Evolutionary conservation across 2,888 invertebrate genomes (phyloP), one percentile per base, ranked within the genome.

Genomic region (Trypoxylon attenuatum): DNA sequence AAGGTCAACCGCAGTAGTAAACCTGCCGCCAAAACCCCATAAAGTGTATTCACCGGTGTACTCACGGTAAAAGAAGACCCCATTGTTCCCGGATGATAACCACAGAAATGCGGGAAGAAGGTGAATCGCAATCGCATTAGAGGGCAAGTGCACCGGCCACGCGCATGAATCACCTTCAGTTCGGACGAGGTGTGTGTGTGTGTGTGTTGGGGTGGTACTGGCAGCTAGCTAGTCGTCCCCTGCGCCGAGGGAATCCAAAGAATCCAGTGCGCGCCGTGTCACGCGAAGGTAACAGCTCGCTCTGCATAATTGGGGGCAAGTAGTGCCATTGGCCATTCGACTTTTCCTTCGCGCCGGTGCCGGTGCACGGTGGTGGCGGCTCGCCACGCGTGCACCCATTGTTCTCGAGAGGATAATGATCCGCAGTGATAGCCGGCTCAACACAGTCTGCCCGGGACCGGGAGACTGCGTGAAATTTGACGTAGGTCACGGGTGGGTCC

Each of bases 401-500:
- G 66, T 64, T 67, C 64, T 18, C 25, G n/a, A n/a, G 13, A 23
- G 52, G 16, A 57, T 58, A 64, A 72, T 58, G 71, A 71, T 64
- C 41, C 33, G 33, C 18, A 41, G 62, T 29, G 49, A 68, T 61
- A 70, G 58, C 57, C 64, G 39, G 53, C 53, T 50, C 61, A 76
- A 65, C 56, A 60, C 47, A 25, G 53, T 45, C 49, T 15, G 23
- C 45, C 43, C 65, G 50, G 23, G 19, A 22, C 38, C 16, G 56
- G 49, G 61, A 68, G 49, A 64, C n/a, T n/a, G n/a, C 76, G 72
- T 74, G 69, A 78, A 79, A 79, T 78, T 76, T 76, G 69, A 60
- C 73, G 73, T 79, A 79, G 78, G 79, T 78, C 78, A 76, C 61
- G 78, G n/a, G 60, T 55, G 66, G 60, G 58, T 61, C 69, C 57